Evolutionary conservation across 2,797 vertebrate species (phyloP).

Genomic region (Diglossa cyanea): DNA sequence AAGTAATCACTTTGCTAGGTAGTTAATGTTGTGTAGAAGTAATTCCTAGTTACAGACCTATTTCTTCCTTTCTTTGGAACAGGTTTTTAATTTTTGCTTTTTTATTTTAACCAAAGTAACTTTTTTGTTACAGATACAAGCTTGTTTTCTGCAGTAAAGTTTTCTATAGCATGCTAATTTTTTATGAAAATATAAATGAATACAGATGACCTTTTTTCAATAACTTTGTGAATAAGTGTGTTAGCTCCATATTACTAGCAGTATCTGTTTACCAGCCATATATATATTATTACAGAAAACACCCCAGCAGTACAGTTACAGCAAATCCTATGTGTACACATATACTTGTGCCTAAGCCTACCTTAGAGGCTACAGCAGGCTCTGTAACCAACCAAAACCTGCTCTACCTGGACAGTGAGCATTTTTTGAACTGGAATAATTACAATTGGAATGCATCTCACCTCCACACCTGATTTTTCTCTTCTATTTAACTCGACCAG

Average conservation of each 20-base stretch:
- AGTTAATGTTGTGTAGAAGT: background rate
- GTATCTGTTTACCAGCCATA: background rate
- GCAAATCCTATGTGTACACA: background rate
- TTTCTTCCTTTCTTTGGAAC: background rate
- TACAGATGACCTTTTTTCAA: background rate
- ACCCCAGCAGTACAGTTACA: background rate
- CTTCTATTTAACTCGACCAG: background rate
- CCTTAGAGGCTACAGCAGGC: background rate
- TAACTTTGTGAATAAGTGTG: background rate
- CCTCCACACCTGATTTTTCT: background rate
- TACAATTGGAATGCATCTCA: background rate
- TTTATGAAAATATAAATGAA: background rate
- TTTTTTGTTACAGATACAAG: background rate
- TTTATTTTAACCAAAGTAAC: background rate
- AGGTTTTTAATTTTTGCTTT: background rate
- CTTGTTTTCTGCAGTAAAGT: background rate
- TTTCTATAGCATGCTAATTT: background rate
- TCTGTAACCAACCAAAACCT: background rate
- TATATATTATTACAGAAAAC: background rate
- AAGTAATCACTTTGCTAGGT: background rate
- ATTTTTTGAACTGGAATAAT: background rate
- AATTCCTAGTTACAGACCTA: background rate
- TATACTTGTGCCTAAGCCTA: background rate
- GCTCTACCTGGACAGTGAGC: background rate
- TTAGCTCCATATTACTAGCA: background rate